Evolutionary conservation across 2,888 invertebrate genomes (phyloP), one percentile per base, ranked within the genome.

Genomic region (Pantelozetes paolii): DNA sequence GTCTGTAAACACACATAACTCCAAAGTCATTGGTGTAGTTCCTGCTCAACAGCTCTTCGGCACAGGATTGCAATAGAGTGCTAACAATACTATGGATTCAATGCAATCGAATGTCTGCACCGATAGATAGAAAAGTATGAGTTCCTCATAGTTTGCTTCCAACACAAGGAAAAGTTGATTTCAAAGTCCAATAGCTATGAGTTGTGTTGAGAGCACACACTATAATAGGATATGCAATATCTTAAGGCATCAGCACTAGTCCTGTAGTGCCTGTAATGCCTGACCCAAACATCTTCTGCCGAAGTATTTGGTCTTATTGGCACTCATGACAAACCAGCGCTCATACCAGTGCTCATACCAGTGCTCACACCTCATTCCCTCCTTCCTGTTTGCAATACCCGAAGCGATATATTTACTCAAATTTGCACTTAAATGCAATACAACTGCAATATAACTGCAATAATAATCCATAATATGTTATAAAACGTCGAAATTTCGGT

Each of bases 311-410:
- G 45, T 69, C 42, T 36, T 40, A 67, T 69, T 69, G 69, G 45
- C 42, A 69, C 69, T 69, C 40, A 69, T 20, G 69, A 67, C 67
- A 69, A 42, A 42, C 69, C 69, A 42, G 69, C 45, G 69, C 40
- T 69, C 69, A 45, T 45, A 9, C 36, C 36, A 36, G 36, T 36
- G 36, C 36, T 36, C 36, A 8, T 9, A 36, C 36, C 36, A 8
- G 69, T 69, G 69, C 40, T 69, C 69, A 69, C 69, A 69, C 69
- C 69, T 69, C 69, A 69, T 40, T 42, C 69, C 69, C 45, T 69
- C 45, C 69, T 69, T 69, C 69, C 69, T 69, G 69, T 69, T 69
- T 23, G 26, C 6, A 69, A 69, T 45, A 42, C 2, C 69, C n/a
- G 18, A 69, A 69, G 45, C n/a, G 11, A 69, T 69, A 62, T 15